Evolutionary conservation across 2,888 invertebrate species (phyloP).

Genomic region (Tetramorium bicarinatum): DNA sequence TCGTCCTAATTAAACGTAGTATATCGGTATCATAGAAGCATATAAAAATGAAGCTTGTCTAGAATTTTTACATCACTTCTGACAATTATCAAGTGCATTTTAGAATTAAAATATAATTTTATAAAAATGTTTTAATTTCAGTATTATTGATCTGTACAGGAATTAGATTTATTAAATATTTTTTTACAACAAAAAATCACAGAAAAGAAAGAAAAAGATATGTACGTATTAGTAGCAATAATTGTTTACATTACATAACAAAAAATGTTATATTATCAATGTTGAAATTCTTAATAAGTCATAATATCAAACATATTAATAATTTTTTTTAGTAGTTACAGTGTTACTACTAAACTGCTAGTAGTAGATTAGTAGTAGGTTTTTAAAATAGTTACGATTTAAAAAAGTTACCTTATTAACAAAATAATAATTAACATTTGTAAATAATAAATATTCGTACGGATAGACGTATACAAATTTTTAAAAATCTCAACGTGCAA

Average conservation of each 20-base stretch:
- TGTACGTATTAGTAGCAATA: not conserved
- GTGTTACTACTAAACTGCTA: too few relatives aligned
- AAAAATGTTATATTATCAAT: not conserved
- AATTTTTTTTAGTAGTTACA: not conserved
- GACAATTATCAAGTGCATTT: not conserved
- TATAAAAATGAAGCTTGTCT: not conserved
- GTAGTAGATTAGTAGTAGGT: too few relatives aligned
- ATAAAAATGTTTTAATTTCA: not conserved
- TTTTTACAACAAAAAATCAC: not conserved
- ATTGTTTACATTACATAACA: not conserved
- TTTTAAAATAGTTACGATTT: not conserved
- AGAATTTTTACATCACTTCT: not conserved
- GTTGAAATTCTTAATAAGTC: not conserved
- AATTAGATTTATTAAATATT: not conserved
- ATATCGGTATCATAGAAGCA: not conserved
- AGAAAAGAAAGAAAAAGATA: not conserved
- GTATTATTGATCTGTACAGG: not conserved
- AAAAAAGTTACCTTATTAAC: not conserved
- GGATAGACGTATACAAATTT: too few relatives aligned
- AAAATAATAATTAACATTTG: not conserved
- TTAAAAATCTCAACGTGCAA: too few relatives aligned
- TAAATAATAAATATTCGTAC: not conserved
- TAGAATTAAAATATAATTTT: not conserved
- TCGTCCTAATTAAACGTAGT: slow-evolving; percentile 12
- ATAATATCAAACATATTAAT: not conserved